Conservation (phyloP, 2,113 vertebrate genomes). For the Ia io region DNA sequence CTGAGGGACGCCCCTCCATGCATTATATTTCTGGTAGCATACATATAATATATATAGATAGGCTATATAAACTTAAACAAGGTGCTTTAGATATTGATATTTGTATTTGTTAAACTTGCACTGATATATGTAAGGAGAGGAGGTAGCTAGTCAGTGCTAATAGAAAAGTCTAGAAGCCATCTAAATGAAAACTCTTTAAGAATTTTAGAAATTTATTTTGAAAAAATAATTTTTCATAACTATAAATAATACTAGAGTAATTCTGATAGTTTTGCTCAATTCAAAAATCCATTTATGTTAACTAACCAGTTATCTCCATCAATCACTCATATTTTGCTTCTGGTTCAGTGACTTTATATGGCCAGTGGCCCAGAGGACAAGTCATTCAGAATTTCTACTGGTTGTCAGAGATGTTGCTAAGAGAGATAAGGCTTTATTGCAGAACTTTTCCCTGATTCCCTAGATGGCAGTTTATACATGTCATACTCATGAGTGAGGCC, state of each 20-base stretch:
- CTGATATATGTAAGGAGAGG: background rate
- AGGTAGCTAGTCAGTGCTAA: background rate
- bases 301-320: background rate
- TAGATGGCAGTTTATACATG: background rate
- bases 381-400: background rate
- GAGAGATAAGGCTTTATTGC: background rate
- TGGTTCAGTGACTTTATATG: background rate
- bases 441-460: background rate
- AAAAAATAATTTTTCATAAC: background rate
- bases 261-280: background rate
- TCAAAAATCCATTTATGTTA: background rate
- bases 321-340: background rate
- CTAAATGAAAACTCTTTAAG: background rate
- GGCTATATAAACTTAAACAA: background rate
- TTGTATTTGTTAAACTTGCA: background rate
- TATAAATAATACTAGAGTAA: background rate
- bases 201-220: conserved; percentile 20
- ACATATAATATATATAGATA: background rate
- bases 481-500: background rate
- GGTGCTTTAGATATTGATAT: background rate
- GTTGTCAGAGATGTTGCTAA: background rate
- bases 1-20: no score
- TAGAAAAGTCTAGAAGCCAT: background rate
- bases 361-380: background rate
- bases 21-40: background rate